Conservation (phyloP, 2,888 invertebrate species). For the Pimpla rufipes region DNA sequence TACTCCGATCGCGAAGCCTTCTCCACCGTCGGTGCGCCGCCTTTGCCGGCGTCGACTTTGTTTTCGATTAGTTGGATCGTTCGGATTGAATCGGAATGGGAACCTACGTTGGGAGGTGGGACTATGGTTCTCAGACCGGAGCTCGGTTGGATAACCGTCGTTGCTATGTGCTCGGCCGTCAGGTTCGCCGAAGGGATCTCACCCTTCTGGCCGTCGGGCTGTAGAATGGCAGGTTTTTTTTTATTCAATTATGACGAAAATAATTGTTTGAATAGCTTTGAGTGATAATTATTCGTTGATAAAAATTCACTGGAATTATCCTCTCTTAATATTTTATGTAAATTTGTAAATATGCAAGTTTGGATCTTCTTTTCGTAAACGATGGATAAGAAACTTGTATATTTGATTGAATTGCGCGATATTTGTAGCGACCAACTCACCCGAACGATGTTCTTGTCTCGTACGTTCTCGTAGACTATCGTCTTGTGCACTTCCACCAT, state of each 20-base stretch:
- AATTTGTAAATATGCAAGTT: neutral
- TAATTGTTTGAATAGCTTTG: neutral
- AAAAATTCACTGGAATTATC: neutral
- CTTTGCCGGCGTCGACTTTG: conserved; percentile 42
- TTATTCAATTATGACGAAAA: neutral
- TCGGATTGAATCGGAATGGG: conserved; percentile 73
- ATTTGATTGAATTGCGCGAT: too few relatives aligned
- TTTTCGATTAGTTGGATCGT: conserved; percentile 77
- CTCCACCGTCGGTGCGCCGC: conserved; percentile 67
- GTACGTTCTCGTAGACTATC: conserved; percentile 88
- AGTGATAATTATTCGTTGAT: neutral
- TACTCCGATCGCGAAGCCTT: conserved; percentile 82
- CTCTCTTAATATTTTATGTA: neutral
- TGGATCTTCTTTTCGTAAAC: too few relatives aligned
- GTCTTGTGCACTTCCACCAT: conserved; percentile 90
- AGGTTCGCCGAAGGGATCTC: conserved; percentile 81
- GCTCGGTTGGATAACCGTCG: conserved; percentile 81
- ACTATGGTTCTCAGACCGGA: conserved; percentile 78
- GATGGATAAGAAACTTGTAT: too few relatives aligned
- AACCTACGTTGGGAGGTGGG: conserved; percentile 71
- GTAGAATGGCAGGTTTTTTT: conserved; percentile 58
- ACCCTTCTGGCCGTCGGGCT: conserved; percentile 81
- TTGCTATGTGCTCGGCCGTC: conserved; percentile 80
- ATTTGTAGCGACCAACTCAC: conserved; percentile 72
- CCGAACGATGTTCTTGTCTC: conserved; percentile 81